Percentiles rank a stretch among this genome's conserved stretches.
phyloP scores from a whole-genome alignment of 2,888 invertebrate genomes.

The Synergus gifuensis region DNA sequence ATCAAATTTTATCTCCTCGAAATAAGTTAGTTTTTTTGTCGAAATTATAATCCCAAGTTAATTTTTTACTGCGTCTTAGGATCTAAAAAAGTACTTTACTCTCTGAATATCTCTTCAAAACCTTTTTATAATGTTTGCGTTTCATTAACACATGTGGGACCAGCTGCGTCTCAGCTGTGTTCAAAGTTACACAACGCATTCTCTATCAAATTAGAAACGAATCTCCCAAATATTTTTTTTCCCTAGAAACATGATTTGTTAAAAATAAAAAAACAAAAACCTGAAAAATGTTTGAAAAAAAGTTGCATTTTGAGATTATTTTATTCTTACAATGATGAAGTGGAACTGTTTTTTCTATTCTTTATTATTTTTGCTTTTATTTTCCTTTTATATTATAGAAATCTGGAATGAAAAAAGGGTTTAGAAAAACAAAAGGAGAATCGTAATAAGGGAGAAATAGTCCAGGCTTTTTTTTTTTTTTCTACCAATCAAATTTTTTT shows the following conservation, averaged over 20 bases:
- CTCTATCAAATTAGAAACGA: constrained; percentile 15
- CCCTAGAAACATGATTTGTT: no score
- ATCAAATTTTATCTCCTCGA: no score
- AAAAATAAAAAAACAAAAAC: no score
- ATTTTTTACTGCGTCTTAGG: constrained; percentile 1
- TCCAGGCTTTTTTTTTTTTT: no score
- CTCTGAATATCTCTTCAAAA: constrained; percentile 9
- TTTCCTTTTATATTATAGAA: constrained; percentile 10
- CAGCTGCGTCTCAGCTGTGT: constrained; percentile 25
- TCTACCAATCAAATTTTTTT: no score
- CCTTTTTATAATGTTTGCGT: constrained; percentile 38
- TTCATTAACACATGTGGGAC: constrained; percentile 39
- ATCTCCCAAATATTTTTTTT: neutral
- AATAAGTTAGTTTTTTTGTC: no score
- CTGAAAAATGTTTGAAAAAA: no score
- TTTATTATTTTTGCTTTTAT: no score
- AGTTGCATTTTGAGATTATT: no score
- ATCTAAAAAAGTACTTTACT: neutral
- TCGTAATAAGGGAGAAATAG: neutral
- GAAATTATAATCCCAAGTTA: neutral
- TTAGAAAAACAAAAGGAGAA: neutral
- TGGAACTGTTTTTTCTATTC: neutral
- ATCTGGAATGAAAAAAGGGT: no score
- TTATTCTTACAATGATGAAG: neutral
- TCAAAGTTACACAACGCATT: constrained; percentile 34